Evolutionary conservation across 1,140 invertebrate genomes (phyloP).

Genomic region (Heterodera carotae): DNA sequence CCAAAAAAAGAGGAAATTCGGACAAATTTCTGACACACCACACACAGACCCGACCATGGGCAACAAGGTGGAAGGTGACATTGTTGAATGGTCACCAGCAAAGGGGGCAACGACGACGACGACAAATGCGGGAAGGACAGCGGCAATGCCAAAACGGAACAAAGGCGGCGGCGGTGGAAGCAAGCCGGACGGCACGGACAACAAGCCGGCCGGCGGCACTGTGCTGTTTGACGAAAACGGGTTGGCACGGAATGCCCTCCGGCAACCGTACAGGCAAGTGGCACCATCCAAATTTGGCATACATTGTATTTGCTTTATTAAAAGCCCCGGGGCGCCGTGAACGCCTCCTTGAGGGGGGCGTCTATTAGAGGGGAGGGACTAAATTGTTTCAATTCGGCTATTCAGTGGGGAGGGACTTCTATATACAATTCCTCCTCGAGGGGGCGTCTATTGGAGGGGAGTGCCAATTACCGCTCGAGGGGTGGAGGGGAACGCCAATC

Average conservation of each 20-base stretch:
- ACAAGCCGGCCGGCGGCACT: not conserved
- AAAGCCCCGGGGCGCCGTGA: no score
- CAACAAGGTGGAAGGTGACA: conserved; percentile 60
- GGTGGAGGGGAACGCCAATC: no score
- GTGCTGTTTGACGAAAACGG: conserved; percentile 28
- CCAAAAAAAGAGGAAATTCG: not conserved
- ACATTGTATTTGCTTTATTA: no score
- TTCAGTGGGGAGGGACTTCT: no score
- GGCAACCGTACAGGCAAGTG: conserved; percentile 28
- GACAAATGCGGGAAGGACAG: conserved; percentile 47
- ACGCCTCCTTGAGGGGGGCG: no score
- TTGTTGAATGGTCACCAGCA: conserved; percentile 38
- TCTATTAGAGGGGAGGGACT: no score
- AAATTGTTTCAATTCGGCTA: no score
- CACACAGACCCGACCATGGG: conserved; percentile 61
- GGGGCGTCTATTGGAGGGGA: no score
- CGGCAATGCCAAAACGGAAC: conserved; percentile 58
- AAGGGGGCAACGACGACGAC: conserved; percentile 48
- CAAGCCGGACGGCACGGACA: not conserved
- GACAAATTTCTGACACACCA: conserved; percentile 42
- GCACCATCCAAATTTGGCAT: no score
- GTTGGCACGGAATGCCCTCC: conserved; percentile 18
- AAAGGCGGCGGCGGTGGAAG: conserved; percentile 42
- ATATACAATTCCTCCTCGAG: no score
- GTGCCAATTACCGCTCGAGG: no score